These are phyloP conservation scores for Diadegma fenestrale DNA, from an alignment of 2,888 invertebrate species.

Conservation along the genomic window DNA sequence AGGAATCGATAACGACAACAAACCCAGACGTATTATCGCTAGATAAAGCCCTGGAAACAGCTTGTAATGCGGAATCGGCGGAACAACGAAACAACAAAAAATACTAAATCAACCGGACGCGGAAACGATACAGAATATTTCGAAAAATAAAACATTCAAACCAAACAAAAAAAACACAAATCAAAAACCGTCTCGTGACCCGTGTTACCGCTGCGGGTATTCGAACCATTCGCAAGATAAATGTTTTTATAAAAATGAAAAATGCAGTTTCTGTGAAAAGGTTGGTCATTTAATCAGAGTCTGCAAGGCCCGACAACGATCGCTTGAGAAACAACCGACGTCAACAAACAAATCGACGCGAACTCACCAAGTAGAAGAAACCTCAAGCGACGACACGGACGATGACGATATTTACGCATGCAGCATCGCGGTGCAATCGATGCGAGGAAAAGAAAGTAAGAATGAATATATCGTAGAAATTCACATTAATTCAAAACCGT, in stretches of 20 bases:
- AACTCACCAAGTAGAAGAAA: slow-evolving; percentile 50
- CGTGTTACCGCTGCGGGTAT: slow-evolving; percentile 57
- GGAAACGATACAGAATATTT: slow-evolving; percentile 32
- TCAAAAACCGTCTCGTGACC: slow-evolving; percentile 22
- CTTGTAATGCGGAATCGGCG: neutral
- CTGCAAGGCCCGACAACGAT: slow-evolving; percentile 41
- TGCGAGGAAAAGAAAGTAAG: slow-evolving; percentile 18
- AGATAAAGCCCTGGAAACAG: no score
- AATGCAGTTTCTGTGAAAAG: slow-evolving; percentile 41
- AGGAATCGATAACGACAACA: slow-evolving; percentile 44
- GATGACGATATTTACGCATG: slow-evolving; percentile 43
- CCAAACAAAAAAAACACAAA: slow-evolving; percentile 32
- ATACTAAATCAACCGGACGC: slow-evolving; percentile 41
- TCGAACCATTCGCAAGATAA: slow-evolving; percentile 46
- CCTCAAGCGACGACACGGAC: slow-evolving; percentile 23
- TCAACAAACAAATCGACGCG: slow-evolving; percentile 24
- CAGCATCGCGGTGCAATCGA: slow-evolving; percentile 21
- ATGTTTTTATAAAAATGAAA: slow-evolving; percentile 52
- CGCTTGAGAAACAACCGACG: slow-evolving; percentile 17
- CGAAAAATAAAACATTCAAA: slow-evolving; percentile 1
- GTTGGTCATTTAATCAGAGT: slow-evolving; percentile 32
- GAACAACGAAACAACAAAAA: slow-evolving; percentile 54
- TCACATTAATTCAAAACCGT: slow-evolving; percentile 39
- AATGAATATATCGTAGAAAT: slow-evolving; percentile 48
- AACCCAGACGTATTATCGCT: neutral